Evolutionary conservation across 2,888 invertebrate species (phyloP).

Genomic region (Eilema depressum): DNA sequence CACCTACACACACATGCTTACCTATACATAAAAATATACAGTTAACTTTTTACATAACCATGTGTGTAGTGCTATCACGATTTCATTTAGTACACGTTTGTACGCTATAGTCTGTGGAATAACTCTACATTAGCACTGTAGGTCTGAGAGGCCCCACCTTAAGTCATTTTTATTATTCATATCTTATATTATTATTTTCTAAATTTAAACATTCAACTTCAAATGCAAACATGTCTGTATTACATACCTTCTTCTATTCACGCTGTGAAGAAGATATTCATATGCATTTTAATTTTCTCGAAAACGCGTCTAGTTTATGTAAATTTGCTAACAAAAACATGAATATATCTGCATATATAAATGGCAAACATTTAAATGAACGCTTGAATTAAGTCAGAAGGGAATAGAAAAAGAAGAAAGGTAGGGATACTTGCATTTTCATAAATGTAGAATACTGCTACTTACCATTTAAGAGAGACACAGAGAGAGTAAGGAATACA

Average conservation of each 20-base stretch:
- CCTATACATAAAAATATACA: too few relatives aligned
- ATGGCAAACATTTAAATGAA: conserved; percentile 9
- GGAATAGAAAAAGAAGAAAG: neutral
- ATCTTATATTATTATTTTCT: neutral
- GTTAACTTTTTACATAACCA: too few relatives aligned
- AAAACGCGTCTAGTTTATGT: conserved; percentile 15
- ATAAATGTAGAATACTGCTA: neutral
- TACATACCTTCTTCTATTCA: neutral
- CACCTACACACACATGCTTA: too few relatives aligned
- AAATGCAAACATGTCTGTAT: neutral
- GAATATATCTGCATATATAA: conserved; percentile 18
- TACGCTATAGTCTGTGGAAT: too few relatives aligned
- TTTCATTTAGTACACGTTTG: too few relatives aligned
- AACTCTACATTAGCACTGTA: too few relatives aligned
- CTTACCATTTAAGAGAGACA: neutral
- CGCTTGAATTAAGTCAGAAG: conserved; percentile 1
- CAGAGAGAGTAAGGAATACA: neutral
- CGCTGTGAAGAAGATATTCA: conserved; percentile 8
- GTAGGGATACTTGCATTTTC: neutral
- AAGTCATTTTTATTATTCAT: neutral
- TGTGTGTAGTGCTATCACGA: too few relatives aligned
- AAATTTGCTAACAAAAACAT: conserved; percentile 20
- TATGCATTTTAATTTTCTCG: conserved; percentile 19
- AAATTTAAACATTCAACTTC: neutral
- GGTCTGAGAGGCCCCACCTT: neutral